Base-by-base conservation (phyloP, 2,113 vertebrate species). In the Cepphus grylle region DNA sequence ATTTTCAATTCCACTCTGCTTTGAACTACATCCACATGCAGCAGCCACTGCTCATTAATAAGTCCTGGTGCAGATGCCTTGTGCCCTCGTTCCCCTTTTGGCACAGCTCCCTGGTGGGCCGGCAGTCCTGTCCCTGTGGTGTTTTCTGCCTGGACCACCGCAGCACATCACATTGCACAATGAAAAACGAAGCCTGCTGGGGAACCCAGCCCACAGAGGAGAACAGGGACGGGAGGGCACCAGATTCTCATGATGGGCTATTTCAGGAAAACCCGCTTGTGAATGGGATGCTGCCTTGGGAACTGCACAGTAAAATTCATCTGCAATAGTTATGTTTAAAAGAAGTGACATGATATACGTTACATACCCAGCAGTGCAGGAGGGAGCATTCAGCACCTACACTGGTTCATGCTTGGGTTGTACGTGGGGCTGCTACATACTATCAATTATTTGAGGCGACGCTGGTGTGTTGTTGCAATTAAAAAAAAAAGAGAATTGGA, bases 371-470 rank as follows among this genome's bases (percentile, higher is more conserved):
- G 55, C 42, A 34, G 73, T 5, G 26, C n/a, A 7, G 2, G 11
- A 43, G 69, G 69, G 23, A 62, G 25, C 15, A 9, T n/a, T 67
- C 61, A 55, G 52, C 55, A 30, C 55, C 55, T 27, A 8, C 9
- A 7, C 25, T 12, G 18, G 29, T 20, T 70, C 25, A 3, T 8
- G 12, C 25, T 27, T 19, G 25, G 30, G 36, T 11, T 56, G 55
- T 1, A 8, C 5, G 4, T 84, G 53, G 0, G 1, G 36, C 36
- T 55, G 73, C 18, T 14, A 9, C 0, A 2, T 32, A 32, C 22
- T 21, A 4, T 73, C 19, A 12, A 34, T n/a, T 36, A 52, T 34
- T 11, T 45, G 62, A 50, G 32, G 34, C 40, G n/a, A 34, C 3
- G 19, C 3, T 8, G 12, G 32, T 73, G 36, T n/a, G 19, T n/a